A percentile compares a stretch with the other conserved stretches of the same genome.
phyloP scores from a whole-genome alignment of 2,888 invertebrate genomes.

The Leucozona laternaria region DNA sequence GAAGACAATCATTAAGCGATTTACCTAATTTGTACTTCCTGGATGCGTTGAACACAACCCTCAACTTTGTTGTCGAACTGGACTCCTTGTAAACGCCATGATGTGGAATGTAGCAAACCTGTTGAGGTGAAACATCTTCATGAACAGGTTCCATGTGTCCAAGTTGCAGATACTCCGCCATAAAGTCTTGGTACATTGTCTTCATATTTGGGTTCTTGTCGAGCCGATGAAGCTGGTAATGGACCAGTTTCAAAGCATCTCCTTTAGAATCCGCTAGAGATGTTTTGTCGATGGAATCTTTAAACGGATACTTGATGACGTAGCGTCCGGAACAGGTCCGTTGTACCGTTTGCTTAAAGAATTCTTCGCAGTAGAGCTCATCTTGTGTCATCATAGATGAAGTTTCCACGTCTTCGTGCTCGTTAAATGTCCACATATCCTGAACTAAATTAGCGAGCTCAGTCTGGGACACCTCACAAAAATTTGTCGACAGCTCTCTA shows the following conservation, averaged over 20 bases:
- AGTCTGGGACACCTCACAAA: slow-evolving; percentile 3
- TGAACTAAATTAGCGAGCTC: slow-evolving; percentile 43
- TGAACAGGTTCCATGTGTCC: slow-evolving; percentile 22
- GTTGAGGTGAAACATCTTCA: slow-evolving; percentile 39
- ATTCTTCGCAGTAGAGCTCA: too few relatives aligned
- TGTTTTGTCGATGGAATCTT: too few relatives aligned
- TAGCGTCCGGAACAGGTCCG: too few relatives aligned
- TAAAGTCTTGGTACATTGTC: not conserved
- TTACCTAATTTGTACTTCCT: not conserved
- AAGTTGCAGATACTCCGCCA: slow-evolving; percentile 50
- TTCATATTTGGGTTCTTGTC: too few relatives aligned
- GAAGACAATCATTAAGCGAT: slow-evolving; percentile 59
- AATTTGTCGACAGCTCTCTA: slow-evolving; percentile 11
- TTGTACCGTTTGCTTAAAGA: too few relatives aligned
- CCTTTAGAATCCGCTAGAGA: too few relatives aligned
- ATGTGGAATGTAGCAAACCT: slow-evolving; percentile 13
- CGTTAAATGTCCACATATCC: not conserved
- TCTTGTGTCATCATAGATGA: too few relatives aligned
- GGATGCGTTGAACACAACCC: not conserved
- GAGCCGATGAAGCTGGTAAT: too few relatives aligned
- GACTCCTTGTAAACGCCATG: not conserved
- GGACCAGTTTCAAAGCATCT: too few relatives aligned
- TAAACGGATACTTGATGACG: too few relatives aligned
- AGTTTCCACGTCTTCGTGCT: too few relatives aligned
- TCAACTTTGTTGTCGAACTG: not conserved